These are phyloP conservation scores for Charanyca ferruginea DNA, from an alignment of 2,888 invertebrate genomes.

Conservation along the genomic window DNA sequence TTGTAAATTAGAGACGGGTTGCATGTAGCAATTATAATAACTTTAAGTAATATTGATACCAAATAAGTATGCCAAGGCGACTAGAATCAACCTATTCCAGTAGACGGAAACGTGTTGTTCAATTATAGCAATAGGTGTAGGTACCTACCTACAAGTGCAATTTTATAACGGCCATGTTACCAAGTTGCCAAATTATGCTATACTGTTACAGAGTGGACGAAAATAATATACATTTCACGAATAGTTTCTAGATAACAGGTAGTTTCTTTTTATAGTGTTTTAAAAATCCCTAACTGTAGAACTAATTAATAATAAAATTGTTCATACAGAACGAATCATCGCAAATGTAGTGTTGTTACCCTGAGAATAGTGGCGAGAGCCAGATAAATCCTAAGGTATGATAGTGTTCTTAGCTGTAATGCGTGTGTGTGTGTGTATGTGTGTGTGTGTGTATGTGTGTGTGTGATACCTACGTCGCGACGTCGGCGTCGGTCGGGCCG, in stretches of 20 bases:
- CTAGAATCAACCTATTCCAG: constrained; percentile 73
- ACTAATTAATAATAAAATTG: not conserved
- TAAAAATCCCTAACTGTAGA: not conserved
- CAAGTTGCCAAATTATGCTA: constrained; percentile 73
- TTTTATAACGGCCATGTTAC: constrained; percentile 70
- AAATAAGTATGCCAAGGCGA: constrained; percentile 87
- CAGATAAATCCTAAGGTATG: constrained; percentile 49
- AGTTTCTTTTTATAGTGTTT: no score
- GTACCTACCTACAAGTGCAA: not conserved
- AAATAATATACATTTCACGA: constrained; percentile 11
- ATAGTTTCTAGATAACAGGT: constrained; percentile 9
- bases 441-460: constrained; percentile 44
- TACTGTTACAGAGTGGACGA: constrained; percentile 18
- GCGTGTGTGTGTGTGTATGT: constrained; percentile 59
- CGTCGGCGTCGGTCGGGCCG: constrained; percentile 73
- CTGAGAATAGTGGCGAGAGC: constrained; percentile 28
- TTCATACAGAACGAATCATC: constrained; percentile 10
- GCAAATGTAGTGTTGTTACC: constrained; percentile 10
- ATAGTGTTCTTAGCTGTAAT: constrained; percentile 27
- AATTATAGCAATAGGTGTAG: constrained; percentile 77
- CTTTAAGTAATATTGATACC: constrained; percentile 79
- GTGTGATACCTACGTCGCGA: constrained; percentile 66
- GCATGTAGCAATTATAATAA: constrained; percentile 63
- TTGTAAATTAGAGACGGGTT: constrained; percentile 52
- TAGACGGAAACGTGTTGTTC: constrained; percentile 85